A percentile compares a stretch with the other conserved stretches of the same genome.
Evolutionary conservation across 2,797 vertebrate genomes (phyloP).

Genomic region (Galagoides demidoff): DNA sequence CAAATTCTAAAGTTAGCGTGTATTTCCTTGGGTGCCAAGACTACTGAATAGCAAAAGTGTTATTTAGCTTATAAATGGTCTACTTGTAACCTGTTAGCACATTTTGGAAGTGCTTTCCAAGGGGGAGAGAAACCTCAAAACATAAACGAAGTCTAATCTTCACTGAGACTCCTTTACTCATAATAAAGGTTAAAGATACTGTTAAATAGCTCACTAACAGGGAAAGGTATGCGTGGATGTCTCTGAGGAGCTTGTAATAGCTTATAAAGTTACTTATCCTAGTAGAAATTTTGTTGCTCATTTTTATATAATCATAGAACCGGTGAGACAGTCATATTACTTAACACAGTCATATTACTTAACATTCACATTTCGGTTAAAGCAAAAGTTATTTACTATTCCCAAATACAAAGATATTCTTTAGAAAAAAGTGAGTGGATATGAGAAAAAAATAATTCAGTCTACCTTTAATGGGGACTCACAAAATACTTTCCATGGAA

Average conservation of each 20-base stretch:
- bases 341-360: not conserved
- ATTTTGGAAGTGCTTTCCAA: constrained; percentile 2
- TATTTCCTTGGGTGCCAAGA: not conserved
- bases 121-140: not conserved
- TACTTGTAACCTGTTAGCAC: not conserved
- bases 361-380: constrained; percentile 18
- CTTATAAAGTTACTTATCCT: not conserved
- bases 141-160: constrained; percentile 39
- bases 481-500: not conserved
- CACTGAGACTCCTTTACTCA: not conserved
- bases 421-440: not conserved
- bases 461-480: not conserved
- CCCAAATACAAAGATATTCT: not conserved
- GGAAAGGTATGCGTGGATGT: not conserved
- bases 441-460: not conserved
- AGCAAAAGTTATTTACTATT: not conserved
- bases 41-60: not conserved
- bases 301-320: constrained; percentile 4
- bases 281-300: not conserved
- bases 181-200: not conserved
- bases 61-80: constrained; percentile 31
- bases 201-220: constrained; percentile 11
- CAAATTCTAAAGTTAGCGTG: not conserved
- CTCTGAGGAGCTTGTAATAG: not conserved
- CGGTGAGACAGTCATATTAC: not conserved